Evolutionary conservation across 1,140 invertebrate species (phyloP), one percentile per base, ranked within the genome.

Genomic region (Lerema accius): DNA sequence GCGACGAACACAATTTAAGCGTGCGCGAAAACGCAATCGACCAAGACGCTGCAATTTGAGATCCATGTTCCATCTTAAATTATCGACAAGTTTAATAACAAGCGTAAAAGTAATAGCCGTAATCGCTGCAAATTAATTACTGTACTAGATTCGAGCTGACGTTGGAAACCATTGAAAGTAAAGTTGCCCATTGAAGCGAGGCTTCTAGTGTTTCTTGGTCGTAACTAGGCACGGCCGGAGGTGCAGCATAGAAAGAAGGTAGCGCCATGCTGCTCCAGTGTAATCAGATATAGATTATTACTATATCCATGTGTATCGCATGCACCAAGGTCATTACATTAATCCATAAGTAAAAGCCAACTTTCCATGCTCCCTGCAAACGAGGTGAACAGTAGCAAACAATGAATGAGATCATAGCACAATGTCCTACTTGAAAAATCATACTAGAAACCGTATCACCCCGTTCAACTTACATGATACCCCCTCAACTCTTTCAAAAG

Each of bases 51-150:
- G 70, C 82, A 85, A 86, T 89, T 85, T 84, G 66, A 82, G 71
- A 78, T 60, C 50, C 83, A 65, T 87, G 80, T 86, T 78, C 76
- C 76, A 78, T 80, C 79, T 85, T 83, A 84, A 89, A 82, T 86
- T 84, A 86, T 82, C 78, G 77, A 82, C 83, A 86, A 82, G 70
- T 83, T 79, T 82, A 84, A 84, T 80, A 86, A 84, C 82, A 82
- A 81, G 72, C 72, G 61, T 83, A 75, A 68, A 78, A 56, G 68
- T 73, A 78, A 78, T 71, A 56, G 77, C 77, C 71, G 80, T 81
- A 78, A 86, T 82, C 70, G 74, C 69, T 65, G 70, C 69, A 77
- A 84, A 84, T 87, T 84, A 82, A 88, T 84, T 82, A 65, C 23
- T 71, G 40, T 56, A 56, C 51, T 56, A 43, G 51, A 19, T 42